These are phyloP conservation scores for Ophion obscuratus DNA, from an alignment of 2,888 invertebrate genomes.

Conservation along the genomic window DNA sequence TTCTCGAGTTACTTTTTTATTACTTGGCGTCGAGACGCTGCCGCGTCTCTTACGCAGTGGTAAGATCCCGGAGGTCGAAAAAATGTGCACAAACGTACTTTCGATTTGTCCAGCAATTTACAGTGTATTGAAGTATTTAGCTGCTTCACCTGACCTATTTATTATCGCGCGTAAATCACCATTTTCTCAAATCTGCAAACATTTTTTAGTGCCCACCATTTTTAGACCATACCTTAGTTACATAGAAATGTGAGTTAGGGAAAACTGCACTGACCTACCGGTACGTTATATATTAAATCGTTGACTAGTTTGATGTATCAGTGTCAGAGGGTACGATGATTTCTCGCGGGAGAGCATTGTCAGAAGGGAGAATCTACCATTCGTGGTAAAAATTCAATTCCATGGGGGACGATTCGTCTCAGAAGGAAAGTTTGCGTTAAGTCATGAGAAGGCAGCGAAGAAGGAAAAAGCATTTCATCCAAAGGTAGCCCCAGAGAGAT, in stretches of 20 bases:
- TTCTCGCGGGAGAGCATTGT: constrained; percentile 50
- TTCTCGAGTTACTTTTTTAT: no score
- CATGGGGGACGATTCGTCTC: constrained; percentile 68
- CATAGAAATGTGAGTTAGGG: not conserved
- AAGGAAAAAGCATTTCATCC: constrained; percentile 31
- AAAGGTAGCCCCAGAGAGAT: constrained; percentile 32
- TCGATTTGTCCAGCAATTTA: no score
- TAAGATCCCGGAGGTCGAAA: no score
- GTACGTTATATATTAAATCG: not conserved
- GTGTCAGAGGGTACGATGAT: constrained; percentile 48
- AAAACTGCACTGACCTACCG: not conserved
- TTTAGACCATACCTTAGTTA: not conserved
- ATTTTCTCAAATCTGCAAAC: not conserved
- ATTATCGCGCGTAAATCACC: not conserved
- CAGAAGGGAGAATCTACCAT: constrained; percentile 58
- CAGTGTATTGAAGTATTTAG: no score
- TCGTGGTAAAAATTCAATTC: constrained; percentile 63
- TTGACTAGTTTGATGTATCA: constrained; percentile 37
- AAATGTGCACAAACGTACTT: no score
- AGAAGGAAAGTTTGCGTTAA: constrained; percentile 63
- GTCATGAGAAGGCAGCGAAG: constrained; percentile 56
- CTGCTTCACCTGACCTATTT: not conserved
- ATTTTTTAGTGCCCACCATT: not conserved
- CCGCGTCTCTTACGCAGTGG: no score
- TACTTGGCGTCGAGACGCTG: no score